Evolutionary conservation across 2,888 invertebrate species (phyloP).

Genomic region (Tribolium freemani): DNA sequence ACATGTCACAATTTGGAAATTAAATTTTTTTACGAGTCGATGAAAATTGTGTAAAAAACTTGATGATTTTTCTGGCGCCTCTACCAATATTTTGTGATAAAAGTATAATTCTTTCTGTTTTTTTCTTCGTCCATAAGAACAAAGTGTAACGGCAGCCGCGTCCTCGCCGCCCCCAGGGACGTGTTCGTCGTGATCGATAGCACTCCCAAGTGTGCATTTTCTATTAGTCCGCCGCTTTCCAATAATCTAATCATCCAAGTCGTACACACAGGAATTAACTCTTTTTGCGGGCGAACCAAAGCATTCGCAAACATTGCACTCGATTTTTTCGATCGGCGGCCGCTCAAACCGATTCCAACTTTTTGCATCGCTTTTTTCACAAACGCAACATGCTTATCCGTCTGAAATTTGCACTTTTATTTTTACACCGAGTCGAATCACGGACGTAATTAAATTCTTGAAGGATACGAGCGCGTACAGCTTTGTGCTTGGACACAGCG

Average conservation of each 20-base stretch:
- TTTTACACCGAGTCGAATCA: constrained; percentile 39
- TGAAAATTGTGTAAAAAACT: no score
- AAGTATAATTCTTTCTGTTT: no score
- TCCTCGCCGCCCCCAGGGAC: constrained; percentile 44
- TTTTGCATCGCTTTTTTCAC: constrained; percentile 29
- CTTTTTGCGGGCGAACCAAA: constrained; percentile 49
- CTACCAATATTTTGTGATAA: no score
- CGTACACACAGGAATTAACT: constrained; percentile 53
- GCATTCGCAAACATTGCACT: constrained; percentile 51
- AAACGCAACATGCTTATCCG: constrained; percentile 37
- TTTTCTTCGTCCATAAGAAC: constrained; percentile 7
- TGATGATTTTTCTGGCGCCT: no score
- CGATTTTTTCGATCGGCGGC: background rate
- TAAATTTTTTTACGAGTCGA: background rate
- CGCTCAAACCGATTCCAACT: constrained; percentile 32
- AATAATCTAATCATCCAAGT: constrained; percentile 60
- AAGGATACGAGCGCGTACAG: constrained; percentile 6
- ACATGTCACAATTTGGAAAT: background rate
- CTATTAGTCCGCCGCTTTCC: constrained; percentile 58
- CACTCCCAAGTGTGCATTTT: constrained; percentile 58
- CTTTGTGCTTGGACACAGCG: constrained; percentile 8
- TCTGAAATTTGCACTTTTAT: constrained; percentile 41
- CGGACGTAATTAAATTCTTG: constrained; percentile 43
- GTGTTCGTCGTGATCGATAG: constrained; percentile 56
- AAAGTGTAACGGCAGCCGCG: constrained; percentile 34